Conservation (phyloP, 2,888 invertebrate species). For the Drosophila meridiana region DNA sequence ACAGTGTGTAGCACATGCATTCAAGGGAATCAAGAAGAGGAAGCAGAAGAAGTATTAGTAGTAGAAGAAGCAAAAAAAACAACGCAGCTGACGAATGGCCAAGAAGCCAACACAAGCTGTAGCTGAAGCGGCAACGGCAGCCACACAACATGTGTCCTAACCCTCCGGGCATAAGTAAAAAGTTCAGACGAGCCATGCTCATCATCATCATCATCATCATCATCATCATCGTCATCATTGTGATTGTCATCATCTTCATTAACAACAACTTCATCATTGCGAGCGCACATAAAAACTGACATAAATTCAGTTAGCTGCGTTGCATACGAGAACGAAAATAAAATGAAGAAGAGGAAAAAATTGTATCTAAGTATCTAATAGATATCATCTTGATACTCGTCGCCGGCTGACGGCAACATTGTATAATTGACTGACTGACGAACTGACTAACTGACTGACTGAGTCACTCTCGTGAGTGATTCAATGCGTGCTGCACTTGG, state of each 20-base stretch:
- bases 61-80: background rate
- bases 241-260: slow-evolving; percentile 20
- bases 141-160: slow-evolving; percentile 54
- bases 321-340: slow-evolving; percentile 56
- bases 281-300: slow-evolving; percentile 67
- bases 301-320: slow-evolving; percentile 76
- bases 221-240: slow-evolving; percentile 14
- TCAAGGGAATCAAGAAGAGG: slow-evolving; percentile 12
- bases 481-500: slow-evolving; percentile 71
- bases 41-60: background rate
- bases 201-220: slow-evolving; percentile 21
- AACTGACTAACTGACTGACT: slow-evolving; percentile 21
- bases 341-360: slow-evolving; percentile 12
- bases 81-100: slow-evolving; percentile 43
- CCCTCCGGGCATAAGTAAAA: slow-evolving; percentile 44
- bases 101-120: slow-evolving; percentile 33
- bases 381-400: slow-evolving; percentile 70
- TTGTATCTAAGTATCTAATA: slow-evolving; percentile 64
- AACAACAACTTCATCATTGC: slow-evolving; percentile 18
- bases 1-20: slow-evolving; percentile 45
- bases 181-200: slow-evolving; percentile 59
- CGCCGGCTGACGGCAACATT: slow-evolving; percentile 46
- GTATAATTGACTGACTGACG: slow-evolving; percentile 67
- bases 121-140: background rate
- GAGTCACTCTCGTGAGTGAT: slow-evolving; percentile 40